These are phyloP conservation scores for Esox masquinongy DNA, from an alignment of 2,797 vertebrate species.

Conservation along the genomic window DNA sequence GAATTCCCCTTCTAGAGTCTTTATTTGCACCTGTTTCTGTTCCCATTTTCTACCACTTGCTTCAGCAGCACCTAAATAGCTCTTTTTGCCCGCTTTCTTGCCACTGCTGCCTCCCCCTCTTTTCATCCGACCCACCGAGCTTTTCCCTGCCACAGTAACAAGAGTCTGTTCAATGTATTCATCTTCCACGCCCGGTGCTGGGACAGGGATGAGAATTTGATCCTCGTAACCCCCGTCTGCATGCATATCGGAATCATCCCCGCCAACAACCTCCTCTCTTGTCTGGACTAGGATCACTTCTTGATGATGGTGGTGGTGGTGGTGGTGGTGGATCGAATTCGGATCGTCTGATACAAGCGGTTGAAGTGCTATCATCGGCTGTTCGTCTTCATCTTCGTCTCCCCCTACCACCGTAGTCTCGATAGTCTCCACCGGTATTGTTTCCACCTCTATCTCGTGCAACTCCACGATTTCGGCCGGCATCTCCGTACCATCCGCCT, in stretches of 20 bases:
- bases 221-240: conserved; percentile 92
- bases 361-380: conserved; percentile 97
- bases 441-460: conserved; percentile 97
- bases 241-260: conserved; percentile 92
- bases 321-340: conserved; percentile 83
- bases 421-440: conserved; percentile 84
- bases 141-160: conserved; percentile 92
- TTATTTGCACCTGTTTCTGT: conserved; percentile 99
- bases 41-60: conserved; percentile 93
- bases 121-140: conserved; percentile 85
- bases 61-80: conserved; percentile 87
- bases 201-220: conserved; percentile 97
- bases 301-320: conserved; percentile 84
- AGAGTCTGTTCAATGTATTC: conserved; percentile 97
- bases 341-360: conserved; percentile 91
- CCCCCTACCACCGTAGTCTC: conserved; percentile 95
- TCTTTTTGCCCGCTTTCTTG: conserved; percentile 93
- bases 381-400: conserved; percentile 84
- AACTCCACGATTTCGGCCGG: conserved; percentile 97
- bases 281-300: conserved; percentile 99
- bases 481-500: conserved; percentile 97
- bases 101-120: conserved; percentile 85
- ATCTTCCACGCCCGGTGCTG: conserved; percentile 90
- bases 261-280: conserved; percentile 96
- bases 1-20: conserved; percentile 97